phyloP scores from a whole-genome alignment of 1,140 invertebrate genomes.

The Hylaeus anthracinus region DNA sequence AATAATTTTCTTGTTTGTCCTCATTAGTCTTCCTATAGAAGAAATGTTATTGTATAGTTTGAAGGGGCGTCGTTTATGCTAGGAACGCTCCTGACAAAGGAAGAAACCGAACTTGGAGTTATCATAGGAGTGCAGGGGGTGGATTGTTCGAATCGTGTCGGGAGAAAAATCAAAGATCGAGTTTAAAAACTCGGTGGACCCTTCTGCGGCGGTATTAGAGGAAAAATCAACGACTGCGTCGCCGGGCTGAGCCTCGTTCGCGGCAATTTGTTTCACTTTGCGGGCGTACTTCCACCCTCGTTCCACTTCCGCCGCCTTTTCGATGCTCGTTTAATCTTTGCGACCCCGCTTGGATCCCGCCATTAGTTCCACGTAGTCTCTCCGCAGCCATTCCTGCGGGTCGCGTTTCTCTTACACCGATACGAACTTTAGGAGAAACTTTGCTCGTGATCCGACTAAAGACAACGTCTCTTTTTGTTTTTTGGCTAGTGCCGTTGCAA shows the following conservation, averaged over 20 bases:
- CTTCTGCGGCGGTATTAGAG: conserved; percentile 45
- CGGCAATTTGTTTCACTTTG: conserved; percentile 66
- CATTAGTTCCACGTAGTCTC: conserved; percentile 56
- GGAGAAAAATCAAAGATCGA: no score
- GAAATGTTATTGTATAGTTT: no score
- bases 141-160: no score
- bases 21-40: no score
- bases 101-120: no score
- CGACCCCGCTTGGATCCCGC: conserved; percentile 49
- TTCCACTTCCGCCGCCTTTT: neutral
- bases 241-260: conserved; percentile 41
- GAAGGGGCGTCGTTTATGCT: no score
- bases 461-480: neutral
- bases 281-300: conserved; percentile 26
- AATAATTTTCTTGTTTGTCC: no score
- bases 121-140: no score
- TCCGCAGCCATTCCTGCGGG: conserved; percentile 15
- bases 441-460: neutral
- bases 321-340: no score
- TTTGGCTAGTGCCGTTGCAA: no score
- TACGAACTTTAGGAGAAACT: conserved; percentile 20
- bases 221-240: conserved; percentile 57
- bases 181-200: conserved; percentile 36
- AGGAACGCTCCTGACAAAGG: no score
- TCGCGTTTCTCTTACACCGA: conserved; percentile 28